Percentiles rank a stretch among this genome's conserved stretches.
phyloP scores from a whole-genome alignment of 2,888 invertebrate genomes.

The Melolontha melolontha region DNA sequence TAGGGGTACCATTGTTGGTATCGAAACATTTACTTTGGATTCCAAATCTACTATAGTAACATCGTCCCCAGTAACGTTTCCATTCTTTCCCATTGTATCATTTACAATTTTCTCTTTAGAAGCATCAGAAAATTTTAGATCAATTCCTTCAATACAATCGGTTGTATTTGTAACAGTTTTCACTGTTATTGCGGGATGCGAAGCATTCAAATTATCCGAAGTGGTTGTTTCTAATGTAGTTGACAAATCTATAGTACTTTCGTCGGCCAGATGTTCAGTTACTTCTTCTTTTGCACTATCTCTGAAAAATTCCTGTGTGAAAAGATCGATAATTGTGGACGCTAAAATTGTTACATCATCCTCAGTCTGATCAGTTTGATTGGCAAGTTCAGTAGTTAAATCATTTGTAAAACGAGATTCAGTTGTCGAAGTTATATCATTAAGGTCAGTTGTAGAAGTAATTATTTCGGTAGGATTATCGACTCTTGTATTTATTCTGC shows the following conservation, averaged over 20 bases:
- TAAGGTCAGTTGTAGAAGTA: slow-evolving; percentile 13
- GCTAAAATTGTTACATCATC: slow-evolving; percentile 45
- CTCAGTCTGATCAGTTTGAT: slow-evolving; percentile 43
- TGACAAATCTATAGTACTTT: slow-evolving; percentile 6
- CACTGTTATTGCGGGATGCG: slow-evolving; percentile 51
- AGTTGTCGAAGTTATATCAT: slow-evolving; percentile 43
- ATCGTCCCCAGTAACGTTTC: slow-evolving; percentile 41
- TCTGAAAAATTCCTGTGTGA: slow-evolving; percentile 39
- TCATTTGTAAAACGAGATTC: not conserved
- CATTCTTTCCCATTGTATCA: slow-evolving; percentile 10
- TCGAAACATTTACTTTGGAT: slow-evolving; percentile 63
- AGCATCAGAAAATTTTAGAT: not conserved
- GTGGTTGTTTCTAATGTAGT: slow-evolving; percentile 44
- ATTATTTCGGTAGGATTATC: slow-evolving; percentile 47
- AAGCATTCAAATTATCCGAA: slow-evolving; percentile 42
- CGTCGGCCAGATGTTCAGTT: not conserved
- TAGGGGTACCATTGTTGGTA: slow-evolving; percentile 62
- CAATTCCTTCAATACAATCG: slow-evolving; percentile 54
- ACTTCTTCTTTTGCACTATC: slow-evolving; percentile 11
- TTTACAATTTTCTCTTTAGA: slow-evolving; percentile 12
- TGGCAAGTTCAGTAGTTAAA: slow-evolving; percentile 28
- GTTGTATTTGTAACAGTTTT: slow-evolving; percentile 59
- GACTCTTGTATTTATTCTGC: slow-evolving; percentile 53
- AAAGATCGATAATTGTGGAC: slow-evolving; percentile 46
- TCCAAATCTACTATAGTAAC: slow-evolving; percentile 52